Evolutionary conservation across 1,140 invertebrate genomes (phyloP).

Genomic region (Brevipalpus yothersi): DNA sequence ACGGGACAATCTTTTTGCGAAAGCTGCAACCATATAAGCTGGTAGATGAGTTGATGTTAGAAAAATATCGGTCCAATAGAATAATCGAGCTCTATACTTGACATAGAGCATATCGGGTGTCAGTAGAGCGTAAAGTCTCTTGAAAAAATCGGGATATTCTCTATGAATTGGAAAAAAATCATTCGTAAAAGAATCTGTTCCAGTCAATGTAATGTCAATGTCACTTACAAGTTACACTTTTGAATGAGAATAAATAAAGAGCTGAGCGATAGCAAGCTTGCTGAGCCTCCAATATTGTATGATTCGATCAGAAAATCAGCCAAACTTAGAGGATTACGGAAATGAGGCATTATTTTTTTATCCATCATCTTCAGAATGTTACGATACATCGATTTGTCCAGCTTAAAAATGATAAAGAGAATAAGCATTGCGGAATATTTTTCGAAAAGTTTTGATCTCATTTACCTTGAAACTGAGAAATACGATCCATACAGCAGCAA

Average conservation of each 20-base stretch:
- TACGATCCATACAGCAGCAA: constrained; percentile 30
- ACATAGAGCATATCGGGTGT: constrained; percentile 66
- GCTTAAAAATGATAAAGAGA: neutral
- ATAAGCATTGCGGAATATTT: neutral
- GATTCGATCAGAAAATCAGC: constrained; percentile 82
- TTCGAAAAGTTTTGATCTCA: neutral
- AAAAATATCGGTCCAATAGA: constrained; percentile 69
- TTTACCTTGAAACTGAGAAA: constrained; percentile 35
- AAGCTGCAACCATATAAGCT: constrained; percentile 68
- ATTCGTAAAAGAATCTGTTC: neutral
- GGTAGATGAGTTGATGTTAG: constrained; percentile 76
- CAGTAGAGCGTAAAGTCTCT: constrained; percentile 74
- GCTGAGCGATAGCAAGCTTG: constrained; percentile 68
- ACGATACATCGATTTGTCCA: constrained; percentile 29
- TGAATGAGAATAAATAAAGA: constrained; percentile 72
- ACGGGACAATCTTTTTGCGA: constrained; percentile 62
- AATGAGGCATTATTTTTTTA: constrained; percentile 50
- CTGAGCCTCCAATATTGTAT: constrained; percentile 54
- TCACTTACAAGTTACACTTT: constrained; percentile 53
- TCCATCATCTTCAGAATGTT: constrained; percentile 51
- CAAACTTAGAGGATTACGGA: constrained; percentile 51
- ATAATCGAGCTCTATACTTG: constrained; percentile 54
- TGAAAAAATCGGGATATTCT: constrained; percentile 83
- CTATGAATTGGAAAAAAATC: constrained; percentile 19
- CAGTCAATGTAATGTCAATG: constrained; percentile 3